Conservation (phyloP, 1,140 invertebrate species). For the Stegodyphus dumicola region DNA sequence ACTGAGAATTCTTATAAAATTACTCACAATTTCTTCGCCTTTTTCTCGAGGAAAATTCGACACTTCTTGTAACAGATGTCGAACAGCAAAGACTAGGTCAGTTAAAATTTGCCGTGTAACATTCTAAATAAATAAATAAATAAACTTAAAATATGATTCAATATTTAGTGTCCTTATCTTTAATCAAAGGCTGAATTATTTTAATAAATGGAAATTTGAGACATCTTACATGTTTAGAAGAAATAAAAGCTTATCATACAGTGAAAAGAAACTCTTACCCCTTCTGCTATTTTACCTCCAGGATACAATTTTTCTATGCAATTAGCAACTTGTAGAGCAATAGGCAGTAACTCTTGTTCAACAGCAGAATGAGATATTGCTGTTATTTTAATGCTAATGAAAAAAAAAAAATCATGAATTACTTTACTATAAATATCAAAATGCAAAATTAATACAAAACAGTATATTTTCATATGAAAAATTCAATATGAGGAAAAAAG, state of each 20-base stretch:
- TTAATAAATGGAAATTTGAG: too few species aligned
- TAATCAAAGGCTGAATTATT: too few species aligned
- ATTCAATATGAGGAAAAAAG: too few species aligned
- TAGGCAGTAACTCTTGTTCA: conserved; percentile 45
- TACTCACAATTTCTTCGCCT: conserved; percentile 73
- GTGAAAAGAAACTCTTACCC: conserved; percentile 71
- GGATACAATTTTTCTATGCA: conserved; percentile 85
- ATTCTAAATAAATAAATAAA: conserved; percentile 68
- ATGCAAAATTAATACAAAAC: too few species aligned
- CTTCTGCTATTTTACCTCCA: conserved; percentile 80
- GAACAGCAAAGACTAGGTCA: conserved; percentile 75
- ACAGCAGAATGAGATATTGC: conserved; percentile 42
- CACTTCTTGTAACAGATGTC: conserved; percentile 80
- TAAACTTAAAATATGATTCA: too few species aligned
- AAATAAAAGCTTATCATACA: not conserved
- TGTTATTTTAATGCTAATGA: conserved; percentile 41
- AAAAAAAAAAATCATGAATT: not conserved
- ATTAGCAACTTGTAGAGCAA: conserved; percentile 75
- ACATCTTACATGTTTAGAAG: too few species aligned
- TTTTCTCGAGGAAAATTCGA: conserved; percentile 78
- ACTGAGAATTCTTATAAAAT: not conserved
- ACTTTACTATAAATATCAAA: too few species aligned
- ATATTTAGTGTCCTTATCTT: too few species aligned
- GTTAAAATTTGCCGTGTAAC: conserved; percentile 73
- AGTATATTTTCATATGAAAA: too few species aligned